Base-by-base conservation (phyloP, 2,888 invertebrate genomes). In the Tenthredo scrophulariae region DNA sequence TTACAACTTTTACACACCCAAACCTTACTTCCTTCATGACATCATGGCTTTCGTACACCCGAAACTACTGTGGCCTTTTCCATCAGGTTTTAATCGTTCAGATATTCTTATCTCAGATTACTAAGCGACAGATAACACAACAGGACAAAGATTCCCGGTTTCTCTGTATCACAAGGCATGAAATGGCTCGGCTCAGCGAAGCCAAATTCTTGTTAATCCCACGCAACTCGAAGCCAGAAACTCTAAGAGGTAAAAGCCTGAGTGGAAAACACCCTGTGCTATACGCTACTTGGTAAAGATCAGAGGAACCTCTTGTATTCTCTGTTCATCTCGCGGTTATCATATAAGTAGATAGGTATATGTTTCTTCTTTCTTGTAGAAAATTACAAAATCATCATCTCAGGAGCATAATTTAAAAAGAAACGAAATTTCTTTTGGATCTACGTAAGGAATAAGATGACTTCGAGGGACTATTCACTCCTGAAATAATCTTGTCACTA, bases 121-220 rank as follows among this genome's bases (percentile, higher is more conserved):
- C 40, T 13, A 26, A 40, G 62, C n/a, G 33, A 18, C 54, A 4
- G 46, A 18, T 79, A 79, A 58, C 33, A 37, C 10, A 29, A 79
- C 29, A 10, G 54, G 26, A 37, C 43, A 79, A 54, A 54, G 37
- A 79, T 79, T 54, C 54, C 79, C 58, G 58, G 33, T 79, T 58
- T 1, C 18, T 54, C 37, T 54, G 58, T 10, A n/a, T 29, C 50
- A 58, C 7, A 54, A n/a, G 58, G 22, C 29, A 58, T 54, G 54
- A 37, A 58, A 79, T 58, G 33, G 58, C 43, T 15, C 29, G 26
- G 33, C 9, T 15, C 10, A 37, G 9, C n/a, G 0, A 40, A 40
- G 80, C 37, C 62, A 26, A 58, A 62, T 62, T 62, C 33, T 40
- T 62, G 58, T 54, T 79, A 58, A 79, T 79, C 26, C 62, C 22